Percentiles rank a stretch among this genome's conserved stretches.
phyloP scores from a whole-genome alignment of 2,113 vertebrate species.

The Dipodomys merriami region DNA sequence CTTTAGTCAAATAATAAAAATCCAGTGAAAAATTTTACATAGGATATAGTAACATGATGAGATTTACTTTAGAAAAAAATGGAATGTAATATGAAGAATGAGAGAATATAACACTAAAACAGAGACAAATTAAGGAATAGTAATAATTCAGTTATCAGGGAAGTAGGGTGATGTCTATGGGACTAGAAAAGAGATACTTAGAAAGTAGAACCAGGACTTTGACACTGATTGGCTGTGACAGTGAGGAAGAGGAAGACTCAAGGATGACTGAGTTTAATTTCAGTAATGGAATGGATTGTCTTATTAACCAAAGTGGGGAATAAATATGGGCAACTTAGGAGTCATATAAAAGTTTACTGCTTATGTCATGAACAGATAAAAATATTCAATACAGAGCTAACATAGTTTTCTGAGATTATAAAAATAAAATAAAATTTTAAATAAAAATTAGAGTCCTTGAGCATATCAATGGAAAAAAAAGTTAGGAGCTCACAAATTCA shows the following conservation, averaged over 20 bases:
- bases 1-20: constrained; percentile 8
- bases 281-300: neutral
- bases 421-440: neutral
- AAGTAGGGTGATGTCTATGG: neutral
- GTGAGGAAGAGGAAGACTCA: neutral
- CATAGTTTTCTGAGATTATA: neutral
- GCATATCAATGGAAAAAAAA: neutral
- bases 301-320: neutral
- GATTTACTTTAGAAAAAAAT: neutral
- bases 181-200: neutral
- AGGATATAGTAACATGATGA: neutral
- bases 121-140: neutral
- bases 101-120: neutral
- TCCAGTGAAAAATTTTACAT: neutral
- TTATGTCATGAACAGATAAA: neutral
- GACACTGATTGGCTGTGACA: neutral
- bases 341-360: neutral
- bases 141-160: neutral
- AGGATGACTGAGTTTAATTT: neutral
- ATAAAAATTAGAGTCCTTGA: neutral
- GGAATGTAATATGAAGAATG: neutral
- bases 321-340: neutral
- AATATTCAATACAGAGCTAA: neutral
- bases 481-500: neutral
- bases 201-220: neutral